A percentile compares a stretch with the other conserved stretches of the same genome.
phyloP scores from a whole-genome alignment of 92 coral and sea anemone genomes.

The Parazoanthus atlanticus region DNA sequence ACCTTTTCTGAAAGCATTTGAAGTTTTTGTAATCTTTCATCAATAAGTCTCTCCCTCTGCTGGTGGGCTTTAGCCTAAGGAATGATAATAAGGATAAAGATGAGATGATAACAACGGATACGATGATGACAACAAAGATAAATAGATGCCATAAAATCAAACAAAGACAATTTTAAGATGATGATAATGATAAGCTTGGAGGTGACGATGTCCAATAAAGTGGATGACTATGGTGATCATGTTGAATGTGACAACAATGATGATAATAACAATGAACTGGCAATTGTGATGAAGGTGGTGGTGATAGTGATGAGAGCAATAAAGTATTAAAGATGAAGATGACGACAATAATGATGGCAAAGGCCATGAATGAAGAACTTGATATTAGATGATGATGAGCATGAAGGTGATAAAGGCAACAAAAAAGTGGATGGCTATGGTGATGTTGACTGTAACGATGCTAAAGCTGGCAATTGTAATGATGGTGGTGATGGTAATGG shows the following conservation, averaged over 20 bases:
- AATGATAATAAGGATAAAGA: not conserved
- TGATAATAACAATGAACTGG: not conserved
- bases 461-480: not conserved
- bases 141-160: not conserved
- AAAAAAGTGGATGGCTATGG: not conserved
- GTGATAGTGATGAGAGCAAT: too few species aligned
- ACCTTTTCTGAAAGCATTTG: constrained; percentile 98
- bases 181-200: not conserved
- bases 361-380: not conserved
- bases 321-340: not conserved
- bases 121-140: not conserved
- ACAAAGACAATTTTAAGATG: not conserved
- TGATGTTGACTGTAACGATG: not conserved
- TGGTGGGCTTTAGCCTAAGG: constrained; percentile 92
- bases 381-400: not conserved
- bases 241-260: not conserved
- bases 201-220: not conserved
- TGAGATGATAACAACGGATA: not conserved
- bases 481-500: not conserved
- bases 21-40: constrained; percentile 87
- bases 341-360: not conserved
- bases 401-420: not conserved
- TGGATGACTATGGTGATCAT: not conserved
- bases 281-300: not conserved
- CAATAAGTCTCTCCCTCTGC: constrained; percentile 85